Percentiles rank a stretch among this genome's conserved stretches.
phyloP scores from a whole-genome alignment of 23 tunicate genomes.

The Oikopleura vanhoeffeni region DNA sequence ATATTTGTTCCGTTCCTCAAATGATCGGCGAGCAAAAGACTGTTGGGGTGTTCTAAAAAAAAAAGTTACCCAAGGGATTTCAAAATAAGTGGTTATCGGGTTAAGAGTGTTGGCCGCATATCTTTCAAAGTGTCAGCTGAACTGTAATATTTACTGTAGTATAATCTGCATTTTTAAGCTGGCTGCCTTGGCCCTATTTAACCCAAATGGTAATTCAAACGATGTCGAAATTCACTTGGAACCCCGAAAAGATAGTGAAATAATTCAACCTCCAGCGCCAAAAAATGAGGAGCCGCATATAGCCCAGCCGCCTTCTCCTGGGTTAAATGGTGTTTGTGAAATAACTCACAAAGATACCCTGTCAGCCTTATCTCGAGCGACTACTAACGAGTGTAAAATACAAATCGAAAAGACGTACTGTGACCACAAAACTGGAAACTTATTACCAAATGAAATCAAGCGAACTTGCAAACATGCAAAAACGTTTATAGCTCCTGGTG shows the following conservation, averaged over 20 bases:
- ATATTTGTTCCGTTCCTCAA: too few species aligned
- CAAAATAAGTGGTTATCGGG: too few species aligned
- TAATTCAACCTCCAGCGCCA: background rate
- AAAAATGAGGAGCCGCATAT: background rate
- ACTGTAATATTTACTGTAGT: too few species aligned
- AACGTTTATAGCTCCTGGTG: background rate
- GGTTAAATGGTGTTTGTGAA: constrained; percentile 22
- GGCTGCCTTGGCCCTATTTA: background rate
- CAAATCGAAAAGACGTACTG: constrained; percentile 56
- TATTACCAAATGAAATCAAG: background rate
- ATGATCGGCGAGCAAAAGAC: too few species aligned
- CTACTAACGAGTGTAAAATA: constrained; percentile 43
- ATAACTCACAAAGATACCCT: constrained; percentile 49
- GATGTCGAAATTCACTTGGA: too few species aligned
- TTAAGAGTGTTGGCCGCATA: too few species aligned
- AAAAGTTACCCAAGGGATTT: too few species aligned
- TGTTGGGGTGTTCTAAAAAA: too few species aligned
- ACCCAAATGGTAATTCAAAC: background rate
- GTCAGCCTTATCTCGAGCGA: constrained; percentile 69
- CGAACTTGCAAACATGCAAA: background rate
- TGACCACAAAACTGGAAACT: background rate
- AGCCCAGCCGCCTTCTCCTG: background rate
- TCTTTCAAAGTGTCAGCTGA: too few species aligned
- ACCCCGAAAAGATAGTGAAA: background rate
- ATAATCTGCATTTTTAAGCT: too few species aligned